phyloP scores from a whole-genome alignment of 92 coral and sea anemone genomes.

The Zoanthus solanderi region DNA sequence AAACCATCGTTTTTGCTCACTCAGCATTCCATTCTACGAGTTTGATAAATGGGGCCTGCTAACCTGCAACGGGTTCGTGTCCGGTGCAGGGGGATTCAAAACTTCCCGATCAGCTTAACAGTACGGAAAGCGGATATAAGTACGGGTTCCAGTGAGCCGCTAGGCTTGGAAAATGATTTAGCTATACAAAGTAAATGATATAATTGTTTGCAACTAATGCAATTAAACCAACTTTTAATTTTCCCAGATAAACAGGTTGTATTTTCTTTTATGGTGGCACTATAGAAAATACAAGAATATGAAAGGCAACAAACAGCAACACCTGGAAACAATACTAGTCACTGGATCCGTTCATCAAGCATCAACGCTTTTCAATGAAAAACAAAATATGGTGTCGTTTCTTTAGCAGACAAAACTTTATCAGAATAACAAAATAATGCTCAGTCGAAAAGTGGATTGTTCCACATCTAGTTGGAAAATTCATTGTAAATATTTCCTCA shows the following conservation, averaged over 20 bases:
- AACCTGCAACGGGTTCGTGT: no score
- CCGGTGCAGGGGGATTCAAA: no score
- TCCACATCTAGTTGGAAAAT: neutral
- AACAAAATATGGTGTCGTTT: neutral
- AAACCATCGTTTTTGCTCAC: no score
- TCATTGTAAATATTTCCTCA: neutral
- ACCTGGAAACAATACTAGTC: neutral
- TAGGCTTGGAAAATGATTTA: no score
- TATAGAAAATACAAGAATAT: neutral
- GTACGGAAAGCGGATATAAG: no score
- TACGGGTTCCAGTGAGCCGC: no score
- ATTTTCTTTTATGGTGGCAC: constrained; percentile 9
- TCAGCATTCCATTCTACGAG: no score
- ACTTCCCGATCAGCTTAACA: no score
- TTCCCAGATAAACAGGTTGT: neutral
- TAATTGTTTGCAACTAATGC: no score
- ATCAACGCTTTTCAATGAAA: neutral
- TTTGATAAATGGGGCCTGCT: no score
- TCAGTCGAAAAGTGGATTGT: neutral
- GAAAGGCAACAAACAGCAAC: neutral
- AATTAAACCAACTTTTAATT: neutral
- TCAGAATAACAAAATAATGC: neutral
- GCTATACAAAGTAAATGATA: no score
- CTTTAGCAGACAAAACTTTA: neutral
- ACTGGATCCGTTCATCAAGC: neutral